Evolutionary conservation across 2,888 invertebrate genomes (phyloP).

Genomic region (Nycteola revayana): DNA sequence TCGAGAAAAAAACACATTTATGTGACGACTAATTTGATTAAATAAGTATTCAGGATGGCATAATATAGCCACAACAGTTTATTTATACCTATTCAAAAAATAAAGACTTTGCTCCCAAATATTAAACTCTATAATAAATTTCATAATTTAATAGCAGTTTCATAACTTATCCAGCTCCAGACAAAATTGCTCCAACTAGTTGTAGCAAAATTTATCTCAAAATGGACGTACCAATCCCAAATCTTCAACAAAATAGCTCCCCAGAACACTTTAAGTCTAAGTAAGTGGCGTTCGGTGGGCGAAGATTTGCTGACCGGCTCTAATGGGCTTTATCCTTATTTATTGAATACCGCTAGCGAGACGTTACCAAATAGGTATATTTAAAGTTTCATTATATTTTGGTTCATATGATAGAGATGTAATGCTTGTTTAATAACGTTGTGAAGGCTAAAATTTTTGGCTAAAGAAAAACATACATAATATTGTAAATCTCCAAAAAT

Average conservation of each 20-base stretch:
- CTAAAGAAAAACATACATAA: too few species aligned
- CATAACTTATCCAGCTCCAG: conserved; percentile 15
- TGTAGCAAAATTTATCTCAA: conserved; percentile 58
- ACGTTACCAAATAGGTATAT: conserved; percentile 57
- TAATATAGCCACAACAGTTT: too few species aligned
- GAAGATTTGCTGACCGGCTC: conserved; percentile 80
- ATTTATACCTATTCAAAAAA: too few species aligned
- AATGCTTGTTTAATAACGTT: too few species aligned
- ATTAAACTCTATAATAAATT: too few species aligned
- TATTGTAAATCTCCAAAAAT: too few species aligned
- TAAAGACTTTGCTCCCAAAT: too few species aligned
- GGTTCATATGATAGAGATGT: conserved; percentile 8
- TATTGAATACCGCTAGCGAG: conserved; percentile 68
- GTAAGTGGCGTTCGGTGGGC: conserved; percentile 80
- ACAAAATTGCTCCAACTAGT: conserved; percentile 32
- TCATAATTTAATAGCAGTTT: too few species aligned
- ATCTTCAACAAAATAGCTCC: conserved; percentile 75
- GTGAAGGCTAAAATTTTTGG: too few species aligned
- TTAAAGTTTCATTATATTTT: conserved; percentile 48
- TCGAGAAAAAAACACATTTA: too few species aligned
- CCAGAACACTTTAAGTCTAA: conserved; percentile 79
- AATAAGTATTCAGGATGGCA: too few species aligned
- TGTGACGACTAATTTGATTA: too few species aligned
- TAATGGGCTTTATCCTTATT: conserved; percentile 81
- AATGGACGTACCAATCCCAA: conserved; percentile 71